Evolutionary conservation across 2,797 vertebrate species (phyloP).

Genomic region (Paratrypauchen microcephalus): DNA sequence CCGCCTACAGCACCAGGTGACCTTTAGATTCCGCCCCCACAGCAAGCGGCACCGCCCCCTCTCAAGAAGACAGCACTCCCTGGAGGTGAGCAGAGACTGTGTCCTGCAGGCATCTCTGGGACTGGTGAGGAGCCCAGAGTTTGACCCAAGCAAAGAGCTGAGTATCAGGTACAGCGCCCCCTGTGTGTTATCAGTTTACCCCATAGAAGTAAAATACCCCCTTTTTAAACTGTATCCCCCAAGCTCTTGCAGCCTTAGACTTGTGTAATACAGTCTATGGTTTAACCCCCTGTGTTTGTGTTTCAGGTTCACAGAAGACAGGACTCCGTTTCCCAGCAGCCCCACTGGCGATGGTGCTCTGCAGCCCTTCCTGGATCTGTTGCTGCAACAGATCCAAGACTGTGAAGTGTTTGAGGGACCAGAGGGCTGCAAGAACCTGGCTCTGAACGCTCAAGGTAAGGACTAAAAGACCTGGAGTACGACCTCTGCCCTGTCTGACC

Average conservation of each 20-base stretch:
- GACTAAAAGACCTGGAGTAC: background rate
- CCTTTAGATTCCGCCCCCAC: conserved; percentile 1
- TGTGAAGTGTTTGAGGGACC: conserved; percentile 88
- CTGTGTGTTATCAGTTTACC: too few relatives aligned
- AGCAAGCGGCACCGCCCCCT: conserved; percentile 55
- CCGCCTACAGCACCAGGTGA: conserved; percentile 28
- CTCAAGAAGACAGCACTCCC: conserved; percentile 40
- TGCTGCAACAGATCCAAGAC: conserved; percentile 84
- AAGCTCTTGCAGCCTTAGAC: too few relatives aligned
- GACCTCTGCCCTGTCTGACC: background rate
- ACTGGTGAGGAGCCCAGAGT: conserved; percentile 79
- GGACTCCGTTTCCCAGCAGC: conserved; percentile 38
- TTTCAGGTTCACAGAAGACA: conserved; percentile 53
- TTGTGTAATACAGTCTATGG: too few relatives aligned
- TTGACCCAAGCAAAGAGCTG: conserved; percentile 28
- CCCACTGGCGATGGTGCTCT: conserved; percentile 51
- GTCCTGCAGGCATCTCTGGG: conserved; percentile 83
- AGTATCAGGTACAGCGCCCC: background rate
- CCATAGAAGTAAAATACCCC: too few relatives aligned
- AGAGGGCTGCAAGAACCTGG: conserved; percentile 82
- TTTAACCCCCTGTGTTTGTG: background rate
- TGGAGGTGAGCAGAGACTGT: conserved; percentile 58
- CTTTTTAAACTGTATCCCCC: too few relatives aligned
- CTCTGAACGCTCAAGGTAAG: conserved; percentile 85
- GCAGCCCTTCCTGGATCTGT: conserved; percentile 80